phyloP scores from a whole-genome alignment of 1,140 invertebrate genomes.

The Drosophila tsacasi region DNA sequence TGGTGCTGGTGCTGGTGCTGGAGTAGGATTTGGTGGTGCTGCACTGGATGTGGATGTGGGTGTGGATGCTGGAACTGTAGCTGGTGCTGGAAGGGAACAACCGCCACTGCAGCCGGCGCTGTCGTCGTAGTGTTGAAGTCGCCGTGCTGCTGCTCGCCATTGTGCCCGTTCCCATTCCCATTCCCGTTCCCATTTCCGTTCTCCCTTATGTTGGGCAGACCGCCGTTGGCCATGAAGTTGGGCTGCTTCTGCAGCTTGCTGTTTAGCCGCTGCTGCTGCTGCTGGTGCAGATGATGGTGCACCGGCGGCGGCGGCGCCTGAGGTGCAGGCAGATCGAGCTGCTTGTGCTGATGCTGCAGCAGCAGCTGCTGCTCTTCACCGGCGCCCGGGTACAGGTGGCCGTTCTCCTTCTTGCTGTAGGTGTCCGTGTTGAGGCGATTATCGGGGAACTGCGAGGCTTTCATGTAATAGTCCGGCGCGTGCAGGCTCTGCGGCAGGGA shows the following conservation, averaged over 20 bases:
- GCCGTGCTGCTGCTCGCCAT: conserved; percentile 12
- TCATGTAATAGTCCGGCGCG: conserved; percentile 77
- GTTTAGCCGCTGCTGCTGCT: conserved; percentile 76
- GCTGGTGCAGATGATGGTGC: conserved; percentile 74
- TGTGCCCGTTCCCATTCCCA: conserved; percentile 1
- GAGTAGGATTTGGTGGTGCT: conserved; percentile 49
- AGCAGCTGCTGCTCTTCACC: conserved; percentile 73
- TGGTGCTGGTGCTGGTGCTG: conserved; percentile 63
- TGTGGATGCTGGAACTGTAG: conserved; percentile 36
- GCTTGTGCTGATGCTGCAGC: conserved; percentile 66
- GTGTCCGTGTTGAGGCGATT: conserved; percentile 80
- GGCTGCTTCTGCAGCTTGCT: conserved; percentile 80
- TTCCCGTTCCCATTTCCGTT: conserved; percentile 64
- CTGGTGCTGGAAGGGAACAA: conserved; percentile 38
- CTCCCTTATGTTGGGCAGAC: conserved; percentile 77
- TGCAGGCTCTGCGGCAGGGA: conserved; percentile 59
- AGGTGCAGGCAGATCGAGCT: conserved; percentile 49
- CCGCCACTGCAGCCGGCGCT: conserved; percentile 48
- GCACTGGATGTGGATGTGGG: conserved; percentile 16
- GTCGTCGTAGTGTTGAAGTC: conserved; percentile 9
- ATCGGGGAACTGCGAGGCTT: conserved; percentile 77
- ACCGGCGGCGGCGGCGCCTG: conserved; percentile 42
- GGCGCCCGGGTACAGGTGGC: conserved; percentile 49
- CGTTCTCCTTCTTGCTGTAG: conserved; percentile 79
- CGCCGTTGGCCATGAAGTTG: conserved; percentile 73